Evolutionary conservation across 2,888 invertebrate species (phyloP).

Genomic region (Notodonta dromedarius): DNA sequence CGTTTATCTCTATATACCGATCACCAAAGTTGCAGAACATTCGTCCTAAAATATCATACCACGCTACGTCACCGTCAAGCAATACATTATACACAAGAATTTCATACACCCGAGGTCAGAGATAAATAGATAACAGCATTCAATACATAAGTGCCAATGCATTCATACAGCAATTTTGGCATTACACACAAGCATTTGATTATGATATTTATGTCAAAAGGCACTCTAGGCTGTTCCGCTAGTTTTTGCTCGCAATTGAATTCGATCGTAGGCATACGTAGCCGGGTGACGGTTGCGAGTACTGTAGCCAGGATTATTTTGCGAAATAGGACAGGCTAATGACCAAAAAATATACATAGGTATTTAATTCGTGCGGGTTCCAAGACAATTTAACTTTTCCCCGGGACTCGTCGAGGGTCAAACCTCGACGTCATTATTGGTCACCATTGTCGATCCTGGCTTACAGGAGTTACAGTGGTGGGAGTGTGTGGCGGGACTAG

Average conservation of each 20-base stretch:
- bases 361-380: no score
- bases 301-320: background rate
- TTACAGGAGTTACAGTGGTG: no score
- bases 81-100: slow-evolving; percentile 28
- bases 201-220: slow-evolving; percentile 30
- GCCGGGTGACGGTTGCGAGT: background rate
- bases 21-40: background rate
- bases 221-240: slow-evolving; percentile 19
- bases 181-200: slow-evolving; percentile 21
- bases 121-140: slow-evolving; percentile 33
- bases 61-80: background rate
- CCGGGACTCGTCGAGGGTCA: no score
- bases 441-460: no score
- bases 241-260: slow-evolving; percentile 16
- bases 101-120: slow-evolving; percentile 35
- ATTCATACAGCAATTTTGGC: slow-evolving; percentile 17
- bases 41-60: background rate
- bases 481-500: no score
- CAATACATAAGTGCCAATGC: slow-evolving; percentile 14
- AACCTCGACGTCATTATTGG: no score
- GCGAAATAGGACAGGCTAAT: background rate
- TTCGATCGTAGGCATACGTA: background rate
- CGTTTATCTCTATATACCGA: background rate
- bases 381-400: no score
- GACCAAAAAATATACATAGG: background rate